Evolutionary conservation across 2,797 vertebrate species (phyloP).

Genomic region (Mus caroli): DNA sequence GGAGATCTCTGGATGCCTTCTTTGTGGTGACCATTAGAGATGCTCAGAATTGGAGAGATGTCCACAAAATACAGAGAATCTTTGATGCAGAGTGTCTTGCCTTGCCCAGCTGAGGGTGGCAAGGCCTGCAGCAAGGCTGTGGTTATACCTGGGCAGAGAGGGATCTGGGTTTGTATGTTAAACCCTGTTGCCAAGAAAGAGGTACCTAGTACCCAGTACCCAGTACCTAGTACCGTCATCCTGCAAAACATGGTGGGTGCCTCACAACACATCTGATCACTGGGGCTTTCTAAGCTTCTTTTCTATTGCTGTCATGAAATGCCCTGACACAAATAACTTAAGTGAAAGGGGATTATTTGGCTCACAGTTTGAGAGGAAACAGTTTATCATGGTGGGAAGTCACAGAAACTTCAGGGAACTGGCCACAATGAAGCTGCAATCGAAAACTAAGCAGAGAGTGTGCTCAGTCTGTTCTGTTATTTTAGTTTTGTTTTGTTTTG

Average conservation of each 20-base stretch:
- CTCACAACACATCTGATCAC: not conserved
- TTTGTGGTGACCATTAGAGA: no score
- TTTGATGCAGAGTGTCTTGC: not conserved
- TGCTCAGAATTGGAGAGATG: not conserved
- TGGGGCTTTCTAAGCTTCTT: not conserved
- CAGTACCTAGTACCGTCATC: not conserved
- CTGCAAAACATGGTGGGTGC: not conserved
- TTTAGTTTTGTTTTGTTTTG: not conserved
- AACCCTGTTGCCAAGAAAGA: not conserved
- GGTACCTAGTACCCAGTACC: not conserved
- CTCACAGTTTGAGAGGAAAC: not conserved
- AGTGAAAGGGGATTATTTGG: not conserved
- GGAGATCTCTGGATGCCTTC: fast-evolving
- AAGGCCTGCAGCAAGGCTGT: not conserved
- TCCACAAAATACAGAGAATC: not conserved
- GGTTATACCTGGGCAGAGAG: not conserved
- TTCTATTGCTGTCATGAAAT: not conserved
- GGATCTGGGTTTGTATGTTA: not conserved
- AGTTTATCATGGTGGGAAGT: not conserved
- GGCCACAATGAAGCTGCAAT: not conserved
- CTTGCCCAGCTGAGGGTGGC: not conserved
- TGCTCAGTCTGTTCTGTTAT: not conserved
- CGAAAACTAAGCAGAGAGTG: not conserved
- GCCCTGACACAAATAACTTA: not conserved
- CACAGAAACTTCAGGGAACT: not conserved